Conservation (phyloP, 2,113 vertebrate genomes). For the Antennarius striatus region DNA sequence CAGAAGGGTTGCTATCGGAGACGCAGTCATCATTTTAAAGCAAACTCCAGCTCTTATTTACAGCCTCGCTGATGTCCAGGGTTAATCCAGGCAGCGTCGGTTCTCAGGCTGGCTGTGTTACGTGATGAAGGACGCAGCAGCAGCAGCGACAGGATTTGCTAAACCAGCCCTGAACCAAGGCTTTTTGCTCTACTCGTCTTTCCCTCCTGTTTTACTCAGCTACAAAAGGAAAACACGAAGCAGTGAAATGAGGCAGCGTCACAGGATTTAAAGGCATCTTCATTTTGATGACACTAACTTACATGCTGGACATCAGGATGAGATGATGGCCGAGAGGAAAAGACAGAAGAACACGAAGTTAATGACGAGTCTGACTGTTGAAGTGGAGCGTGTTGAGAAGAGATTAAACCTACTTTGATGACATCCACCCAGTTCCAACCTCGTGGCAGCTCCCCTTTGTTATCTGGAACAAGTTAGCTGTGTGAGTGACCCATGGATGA, state of each 20-base stretch:
- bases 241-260: not conserved
- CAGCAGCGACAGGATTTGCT: not conserved
- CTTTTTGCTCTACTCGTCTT: constrained; percentile 83
- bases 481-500: no score
- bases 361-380: not conserved
- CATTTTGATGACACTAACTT: constrained; percentile 29
- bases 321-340: not conserved
- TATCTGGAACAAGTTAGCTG: constrained; percentile 77
- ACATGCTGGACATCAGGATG: constrained; percentile 62
- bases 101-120: no score
- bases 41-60: no score
- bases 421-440: constrained; percentile 99
- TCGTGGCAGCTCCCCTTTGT: constrained; percentile 93
- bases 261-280: fast-evolving
- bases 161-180: constrained; percentile 13
- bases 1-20: no score
- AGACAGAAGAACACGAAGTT: constrained; percentile 2
- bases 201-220: constrained; percentile 96
- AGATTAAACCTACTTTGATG: constrained; percentile 85
- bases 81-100: no score
- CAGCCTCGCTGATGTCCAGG: no score
- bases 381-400: constrained; percentile 22
- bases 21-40: no score
- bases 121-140: no score
- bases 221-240: constrained; percentile 58